Evolutionary conservation across 2,888 invertebrate species (phyloP), one percentile per base, ranked within the genome.

Genomic region (Incurvaria masculella): DNA sequence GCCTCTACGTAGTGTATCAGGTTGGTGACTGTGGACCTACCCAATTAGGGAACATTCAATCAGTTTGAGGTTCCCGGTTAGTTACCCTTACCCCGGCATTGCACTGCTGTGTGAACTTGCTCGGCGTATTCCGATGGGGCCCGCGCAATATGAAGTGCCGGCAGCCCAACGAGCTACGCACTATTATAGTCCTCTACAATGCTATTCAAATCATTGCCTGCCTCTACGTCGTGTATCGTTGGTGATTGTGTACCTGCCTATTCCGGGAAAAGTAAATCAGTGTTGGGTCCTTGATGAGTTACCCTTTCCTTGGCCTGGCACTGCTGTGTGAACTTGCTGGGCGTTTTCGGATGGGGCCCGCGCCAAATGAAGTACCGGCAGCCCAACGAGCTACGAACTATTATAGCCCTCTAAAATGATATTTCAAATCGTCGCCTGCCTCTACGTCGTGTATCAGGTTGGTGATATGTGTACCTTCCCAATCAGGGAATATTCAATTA

Each of bases 21-120:
- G 87, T 33, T 33, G 14, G 8, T 84, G 68, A 69, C 63, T 57
- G 27, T 38, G 17, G 42, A 4, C 23, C 23, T 11, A 14, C 33
- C 33, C 33, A 33, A n/a, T n/a, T n/a, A n/a, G n/a, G n/a, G n/a
- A n/a, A n/a, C n/a, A n/a, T n/a, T n/a, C n/a, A n/a, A n/a, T n/a
- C n/a, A n/a, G n/a, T n/a, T n/a, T n/a, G n/a, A n/a, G 86, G 82
- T 83, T 86, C 41, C 69, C 92, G 47, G 86, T 91, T 68, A 66
- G 80, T 2, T 80, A 84, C 6, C 87, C 91, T n/a, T 81, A 84
- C 74, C 83, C 84, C 1, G 83, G 85, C 1, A 46, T 87, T 38
- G 56, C 64, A 1, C 66, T 90, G 20, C 68, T 85, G 21, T 1
- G 52, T 78, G 0, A 93, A 93, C 63, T 69, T 92, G 45, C 67